Evolutionary conservation across 1,140 invertebrate genomes (phyloP), one percentile per base, ranked within the genome.

Genomic region (Drosophila erecta): DNA sequence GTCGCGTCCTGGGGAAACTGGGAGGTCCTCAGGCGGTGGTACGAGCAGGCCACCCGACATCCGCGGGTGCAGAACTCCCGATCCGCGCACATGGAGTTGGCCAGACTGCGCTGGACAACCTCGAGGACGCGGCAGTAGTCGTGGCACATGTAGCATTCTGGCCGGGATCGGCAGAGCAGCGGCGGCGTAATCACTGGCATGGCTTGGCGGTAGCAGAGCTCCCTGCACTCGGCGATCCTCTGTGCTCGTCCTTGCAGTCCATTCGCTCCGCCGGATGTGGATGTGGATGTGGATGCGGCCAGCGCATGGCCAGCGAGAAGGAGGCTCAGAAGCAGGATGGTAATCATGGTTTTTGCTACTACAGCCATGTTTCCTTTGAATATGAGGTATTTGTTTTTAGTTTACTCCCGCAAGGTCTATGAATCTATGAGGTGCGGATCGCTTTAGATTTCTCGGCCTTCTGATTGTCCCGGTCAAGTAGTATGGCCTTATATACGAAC

Each of bases 111-210:
- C 4, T 84, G 64, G 53, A 78, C 79, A 10, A 84, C 47, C 10
- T 58, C 47, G 10, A 90, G 70, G 12, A 84, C 83, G 11, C 80
- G 83, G 37, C 87, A 90, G 22, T 90, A 90, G 57, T 90, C 87
- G 55, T 87, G 80, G 69, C 87, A 90, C 87, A 90, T 90, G 37
- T 64, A 90, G 67, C 87, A 90, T 20, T 90, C 80, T 14, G 87
- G 87, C 24, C 59, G 69, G 4, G 51, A 51, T 6, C 60, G 83
- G 55, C 87, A 90, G 10, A 72, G 47, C 2, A 50, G 17, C 0
- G 74, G 64, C 0, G 76, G n/a, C 7, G 56, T 55, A 2, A 47
- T n/a, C 14, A 50, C 43, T 11, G 35, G 15, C 38, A 62, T 20
- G 1, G 67, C 54, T 6, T 78, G 66, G 3, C 41, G 75, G n/a